These are phyloP conservation scores for Spongilla lacustris DNA, from an alignment of 37 sponge, comb jelly and placozoan genomes.

Conservation along the genomic window DNA sequence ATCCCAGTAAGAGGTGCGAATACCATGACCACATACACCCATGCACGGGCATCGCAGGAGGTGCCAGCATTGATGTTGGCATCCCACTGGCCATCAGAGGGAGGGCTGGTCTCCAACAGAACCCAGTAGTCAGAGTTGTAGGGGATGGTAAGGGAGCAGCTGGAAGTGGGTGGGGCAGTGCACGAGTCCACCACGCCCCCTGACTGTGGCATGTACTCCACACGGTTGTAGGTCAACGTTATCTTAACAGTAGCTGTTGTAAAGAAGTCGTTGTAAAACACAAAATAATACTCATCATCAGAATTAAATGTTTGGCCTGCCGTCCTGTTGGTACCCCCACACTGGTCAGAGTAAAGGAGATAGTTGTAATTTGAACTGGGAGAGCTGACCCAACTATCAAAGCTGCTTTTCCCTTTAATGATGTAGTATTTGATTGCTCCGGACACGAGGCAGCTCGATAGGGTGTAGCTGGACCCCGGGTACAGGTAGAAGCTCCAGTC, in stretches of 20 bases:
- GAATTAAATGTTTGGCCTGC: neutral
- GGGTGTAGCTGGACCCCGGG: constrained; percentile 15
- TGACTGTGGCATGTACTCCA: neutral
- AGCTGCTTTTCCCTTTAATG: constrained; percentile 42
- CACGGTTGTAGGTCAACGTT: constrained; percentile 13
- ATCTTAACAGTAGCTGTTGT: neutral
- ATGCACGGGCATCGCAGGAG: constrained; percentile 27
- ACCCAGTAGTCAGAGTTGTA: neutral
- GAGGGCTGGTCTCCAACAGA: neutral
- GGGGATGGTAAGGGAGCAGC: neutral
- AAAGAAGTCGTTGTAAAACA: neutral
- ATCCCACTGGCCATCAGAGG: neutral
- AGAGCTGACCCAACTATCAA: constrained; percentile 27
- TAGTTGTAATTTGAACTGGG: neutral
- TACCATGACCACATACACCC: constrained; percentile 27
- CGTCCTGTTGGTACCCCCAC: neutral
- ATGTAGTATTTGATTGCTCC: neutral
- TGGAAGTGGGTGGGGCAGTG: neutral
- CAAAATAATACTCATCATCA: constrained; percentile 35
- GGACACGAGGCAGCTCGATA: neutral
- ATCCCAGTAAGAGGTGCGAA: neutral
- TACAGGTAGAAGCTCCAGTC: constrained; percentile 23
- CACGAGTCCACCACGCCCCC: neutral
- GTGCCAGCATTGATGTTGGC: neutral
- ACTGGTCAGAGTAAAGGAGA: neutral